Percentiles rank a stretch among this genome's conserved stretches.
Conservation (phyloP, 1,140 invertebrate genomes). For the Drosophila micromelanica region DNA sequence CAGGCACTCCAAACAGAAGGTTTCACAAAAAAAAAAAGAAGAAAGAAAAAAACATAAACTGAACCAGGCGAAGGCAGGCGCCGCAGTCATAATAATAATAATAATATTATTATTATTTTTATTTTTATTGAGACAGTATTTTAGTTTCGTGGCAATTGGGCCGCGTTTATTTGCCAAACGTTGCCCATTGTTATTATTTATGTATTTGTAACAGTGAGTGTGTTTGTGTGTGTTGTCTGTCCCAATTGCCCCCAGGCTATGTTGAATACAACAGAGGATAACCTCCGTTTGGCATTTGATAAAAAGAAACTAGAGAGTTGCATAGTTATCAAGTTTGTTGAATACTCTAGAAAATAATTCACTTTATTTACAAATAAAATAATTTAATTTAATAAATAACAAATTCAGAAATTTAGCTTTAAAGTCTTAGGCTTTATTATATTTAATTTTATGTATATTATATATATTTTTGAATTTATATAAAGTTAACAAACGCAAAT, state of each 20-base stretch:
- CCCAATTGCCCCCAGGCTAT: conserved; percentile 13
- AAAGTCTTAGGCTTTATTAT: no score
- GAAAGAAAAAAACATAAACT: conserved; percentile 25
- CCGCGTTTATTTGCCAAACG: conserved; percentile 71
- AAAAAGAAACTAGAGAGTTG: no score
- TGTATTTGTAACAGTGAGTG: background rate
- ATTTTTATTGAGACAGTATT: conserved; percentile 70
- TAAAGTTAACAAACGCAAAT: no score
- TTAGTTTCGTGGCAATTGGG: conserved; percentile 73
- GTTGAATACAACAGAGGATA: no score
- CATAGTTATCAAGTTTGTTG: no score
- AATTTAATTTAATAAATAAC: no score
- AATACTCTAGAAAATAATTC: no score
- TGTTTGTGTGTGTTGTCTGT: conserved; percentile 8
- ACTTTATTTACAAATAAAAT: no score
- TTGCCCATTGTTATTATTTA: conserved; percentile 40
- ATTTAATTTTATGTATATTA: no score
- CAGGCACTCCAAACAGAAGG: conserved; percentile 25
- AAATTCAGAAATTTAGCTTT: no score
- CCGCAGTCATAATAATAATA: conserved; percentile 47
- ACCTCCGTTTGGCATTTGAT: no score
- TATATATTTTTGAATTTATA: no score
- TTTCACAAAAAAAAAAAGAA: background rate
- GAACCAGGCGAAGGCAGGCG: conserved; percentile 6
- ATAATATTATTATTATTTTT: conserved; percentile 39